These are phyloP conservation scores for Coptotermes formosanus DNA, from an alignment of 1,140 invertebrate genomes.

Conservation along the genomic window DNA sequence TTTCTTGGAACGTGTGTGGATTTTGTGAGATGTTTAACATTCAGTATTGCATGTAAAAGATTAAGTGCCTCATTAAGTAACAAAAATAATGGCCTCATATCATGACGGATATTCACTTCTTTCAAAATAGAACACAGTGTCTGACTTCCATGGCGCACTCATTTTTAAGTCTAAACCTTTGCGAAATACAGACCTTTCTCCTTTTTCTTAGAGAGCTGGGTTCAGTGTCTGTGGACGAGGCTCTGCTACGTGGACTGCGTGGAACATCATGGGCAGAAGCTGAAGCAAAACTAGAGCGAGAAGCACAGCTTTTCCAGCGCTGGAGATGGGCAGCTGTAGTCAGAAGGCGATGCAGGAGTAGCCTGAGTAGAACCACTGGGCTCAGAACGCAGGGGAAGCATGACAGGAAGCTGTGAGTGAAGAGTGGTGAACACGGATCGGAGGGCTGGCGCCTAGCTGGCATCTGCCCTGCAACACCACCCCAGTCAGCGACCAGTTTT, in stretches of 20 bases:
- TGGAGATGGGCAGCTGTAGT: conserved; percentile 49
- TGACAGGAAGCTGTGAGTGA: conserved; percentile 48
- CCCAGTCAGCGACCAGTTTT: conserved; percentile 22
- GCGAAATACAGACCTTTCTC: conserved; percentile 41
- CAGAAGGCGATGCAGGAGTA: conserved; percentile 59
- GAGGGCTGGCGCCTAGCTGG: conserved; percentile 33
- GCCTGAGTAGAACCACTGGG: conserved; percentile 58
- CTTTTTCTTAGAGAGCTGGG: conserved; percentile 46
- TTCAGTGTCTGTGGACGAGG: conserved; percentile 49
- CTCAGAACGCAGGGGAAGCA: conserved; percentile 57
- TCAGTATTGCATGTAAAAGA: too few relatives aligned
- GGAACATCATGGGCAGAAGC: conserved; percentile 43
- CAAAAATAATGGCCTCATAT: too few relatives aligned
- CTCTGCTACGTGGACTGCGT: conserved; percentile 43
- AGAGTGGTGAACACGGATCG: conserved; percentile 40
- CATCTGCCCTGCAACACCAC: conserved; percentile 25
- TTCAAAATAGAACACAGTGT: too few relatives aligned
- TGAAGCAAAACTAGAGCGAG: conserved; percentile 47
- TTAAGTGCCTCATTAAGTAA: too few relatives aligned
- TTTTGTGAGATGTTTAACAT: too few relatives aligned
- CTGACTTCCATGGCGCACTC: too few relatives aligned
- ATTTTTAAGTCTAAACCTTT: too few relatives aligned
- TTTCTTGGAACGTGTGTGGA: too few relatives aligned
- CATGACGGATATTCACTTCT: too few relatives aligned
- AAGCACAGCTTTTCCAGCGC: conserved; percentile 51